These are phyloP conservation scores for Chloroceryle amazona DNA, from an alignment of 2,797 vertebrate species.

Conservation along the genomic window DNA sequence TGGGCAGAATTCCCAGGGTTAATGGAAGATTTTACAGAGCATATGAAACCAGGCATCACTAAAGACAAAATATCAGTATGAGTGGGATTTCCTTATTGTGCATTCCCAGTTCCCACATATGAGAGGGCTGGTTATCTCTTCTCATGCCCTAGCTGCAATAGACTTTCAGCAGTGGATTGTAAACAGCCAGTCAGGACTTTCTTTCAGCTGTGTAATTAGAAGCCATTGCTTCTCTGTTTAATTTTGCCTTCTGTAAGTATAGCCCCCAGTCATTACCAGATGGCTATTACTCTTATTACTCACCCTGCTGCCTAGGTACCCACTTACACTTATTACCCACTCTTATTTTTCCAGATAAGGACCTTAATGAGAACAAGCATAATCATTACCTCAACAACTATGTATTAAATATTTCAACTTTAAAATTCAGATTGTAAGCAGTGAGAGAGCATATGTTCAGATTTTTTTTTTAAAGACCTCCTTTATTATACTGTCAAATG, in stretches of 20 bases:
- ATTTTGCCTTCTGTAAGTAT: slow-evolving; percentile 14
- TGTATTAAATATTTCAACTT: slow-evolving; percentile 12
- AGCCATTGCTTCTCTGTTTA: not conserved
- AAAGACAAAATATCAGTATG: not conserved
- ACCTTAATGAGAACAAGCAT: not conserved
- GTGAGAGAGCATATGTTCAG: not conserved
- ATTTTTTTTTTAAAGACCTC: not conserved
- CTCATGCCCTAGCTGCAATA: not conserved
- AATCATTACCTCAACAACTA: not conserved
- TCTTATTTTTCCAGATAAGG: slow-evolving; percentile 14
- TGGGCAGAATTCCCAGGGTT: not conserved
- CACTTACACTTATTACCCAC: not conserved
- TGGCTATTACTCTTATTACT: not conserved
- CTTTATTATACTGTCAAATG: not conserved
- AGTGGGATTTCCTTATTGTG: not conserved
- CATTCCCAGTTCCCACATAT: not conserved
- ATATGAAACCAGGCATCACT: not conserved
- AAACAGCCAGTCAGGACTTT: not conserved
- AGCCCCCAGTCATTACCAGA: slow-evolving; percentile 43
- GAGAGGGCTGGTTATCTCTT: not conserved
- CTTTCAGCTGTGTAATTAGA: slow-evolving; percentile 31
- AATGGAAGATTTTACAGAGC: not conserved
- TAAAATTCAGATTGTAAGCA: not conserved
- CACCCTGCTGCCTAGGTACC: slow-evolving; percentile 3
- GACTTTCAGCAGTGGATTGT: not conserved